A percentile compares a stretch with the other conserved stretches of the same genome.
Conservation (phyloP, 2,888 invertebrate genomes). For the Mimumesa dahlbomi region DNA sequence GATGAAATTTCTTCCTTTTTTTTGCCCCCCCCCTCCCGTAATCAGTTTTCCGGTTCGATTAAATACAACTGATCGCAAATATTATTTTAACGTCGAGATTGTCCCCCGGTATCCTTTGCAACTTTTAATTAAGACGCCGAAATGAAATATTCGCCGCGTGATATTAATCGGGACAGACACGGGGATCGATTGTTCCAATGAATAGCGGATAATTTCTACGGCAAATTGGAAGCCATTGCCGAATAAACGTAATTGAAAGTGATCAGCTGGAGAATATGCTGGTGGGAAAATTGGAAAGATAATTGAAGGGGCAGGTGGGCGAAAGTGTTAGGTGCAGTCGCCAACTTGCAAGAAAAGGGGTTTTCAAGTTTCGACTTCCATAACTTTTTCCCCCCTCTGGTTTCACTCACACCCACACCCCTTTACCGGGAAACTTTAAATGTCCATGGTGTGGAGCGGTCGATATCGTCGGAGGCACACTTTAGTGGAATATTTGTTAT, state of each 20-base stretch:
- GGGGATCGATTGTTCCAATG: slow-evolving; percentile 28
- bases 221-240: slow-evolving; percentile 16
- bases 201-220: slow-evolving; percentile 34
- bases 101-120: slow-evolving; percentile 28
- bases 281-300: slow-evolving; percentile 49
- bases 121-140: slow-evolving; percentile 43
- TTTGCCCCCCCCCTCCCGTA: background rate
- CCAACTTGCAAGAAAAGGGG: slow-evolving; percentile 11
- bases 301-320: slow-evolving; percentile 54
- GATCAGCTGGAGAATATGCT: slow-evolving; percentile 11
- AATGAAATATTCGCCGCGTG: slow-evolving; percentile 25
- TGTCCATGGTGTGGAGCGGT: slow-evolving; percentile 18
- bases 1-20: slow-evolving; percentile 11
- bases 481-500: slow-evolving; percentile 29
- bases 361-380: slow-evolving; percentile 10
- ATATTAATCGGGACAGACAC: slow-evolving; percentile 36
- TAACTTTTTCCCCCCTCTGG: slow-evolving; percentile 27
- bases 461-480: slow-evolving; percentile 6
- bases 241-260: slow-evolving; percentile 49
- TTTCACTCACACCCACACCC: slow-evolving; percentile 18
- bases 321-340: slow-evolving; percentile 40
- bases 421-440: slow-evolving; percentile 40
- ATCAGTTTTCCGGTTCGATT: slow-evolving; percentile 9
- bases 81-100: background rate
- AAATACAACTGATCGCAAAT: slow-evolving; percentile 2